Evolutionary conservation across 64 coral and sea anemone species (phyloP), one percentile per base, ranked within the genome.

Genomic region (Pocillopora verrucosa): DNA sequence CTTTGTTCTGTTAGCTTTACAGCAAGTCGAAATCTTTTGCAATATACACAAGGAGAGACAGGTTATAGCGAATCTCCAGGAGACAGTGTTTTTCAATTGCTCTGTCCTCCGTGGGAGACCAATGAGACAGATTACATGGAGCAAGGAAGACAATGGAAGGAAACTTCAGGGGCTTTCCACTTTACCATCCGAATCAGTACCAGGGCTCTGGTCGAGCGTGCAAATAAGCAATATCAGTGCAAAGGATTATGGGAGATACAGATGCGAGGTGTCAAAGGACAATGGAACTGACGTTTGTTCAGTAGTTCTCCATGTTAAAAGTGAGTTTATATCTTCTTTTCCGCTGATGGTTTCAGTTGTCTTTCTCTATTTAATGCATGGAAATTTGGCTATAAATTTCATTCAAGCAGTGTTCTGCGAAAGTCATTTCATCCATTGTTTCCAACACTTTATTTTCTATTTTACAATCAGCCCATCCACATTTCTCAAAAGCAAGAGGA

Each of bases 21-120:
- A 72, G 20, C 63, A 38, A 56, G 13, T 15, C 20, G 65, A 19
- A 20, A 85, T 85, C 62, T 20, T 68, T 9, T 85, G 82, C 14
- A 30, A 85, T 72, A 85, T 70, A 70, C 82, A 72, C 25, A 85
- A 85, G 0, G 82, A 9, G 16, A 57, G n/a, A 26, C 36, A 85
- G 51, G 20, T 85, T 14, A 20, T 36, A 15, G 82, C 70, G 36
- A 72, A 72, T 58, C 16, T 41, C 38, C 4, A 25, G 12, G 82
- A 85, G 12, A 22, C 36, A 45, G 38, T 85, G 3, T 85, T 65
- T 5, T 19, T 85, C 6, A 85, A 85, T n/a, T 85, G 82, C 13
- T 85, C 82, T n/a, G 37, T 85, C 3, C 36, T 58, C 36, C 82
- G 72, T 30, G 82, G 82, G 1, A 20, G 19, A 38, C 82, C 37